These are phyloP conservation scores for Parotia lawesii DNA, from an alignment of 2,113 vertebrate species.

Conservation along the genomic window DNA sequence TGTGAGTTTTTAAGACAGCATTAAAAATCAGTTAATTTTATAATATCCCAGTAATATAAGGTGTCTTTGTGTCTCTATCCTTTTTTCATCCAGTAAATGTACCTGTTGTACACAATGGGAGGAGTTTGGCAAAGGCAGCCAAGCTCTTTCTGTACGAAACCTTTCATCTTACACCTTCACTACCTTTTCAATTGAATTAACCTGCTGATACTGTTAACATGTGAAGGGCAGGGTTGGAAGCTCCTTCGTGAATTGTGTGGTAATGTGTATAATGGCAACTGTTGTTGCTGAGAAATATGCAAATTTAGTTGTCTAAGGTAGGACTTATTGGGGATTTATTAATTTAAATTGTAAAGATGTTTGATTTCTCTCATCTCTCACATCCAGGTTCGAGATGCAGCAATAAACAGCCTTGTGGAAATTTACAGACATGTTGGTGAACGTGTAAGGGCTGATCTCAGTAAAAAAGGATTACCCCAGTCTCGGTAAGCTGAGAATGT, in stretches of 20 bases:
- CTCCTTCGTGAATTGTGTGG: neutral
- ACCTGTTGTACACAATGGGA: neutral
- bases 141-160: accelerated
- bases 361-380: slow-evolving; percentile 23
- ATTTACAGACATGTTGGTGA: slow-evolving; percentile 98
- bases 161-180: neutral
- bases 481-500: slow-evolving; percentile 80
- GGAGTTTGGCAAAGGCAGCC: neutral
- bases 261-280: neutral
- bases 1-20: neutral
- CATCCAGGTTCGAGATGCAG: slow-evolving; percentile 89
- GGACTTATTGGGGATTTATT: neutral
- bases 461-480: slow-evolving; percentile 96
- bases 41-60: neutral
- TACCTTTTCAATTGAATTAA: neutral
- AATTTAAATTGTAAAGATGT: neutral
- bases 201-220: neutral
- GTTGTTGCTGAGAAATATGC: neutral
- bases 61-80: accelerated
- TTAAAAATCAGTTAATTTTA: neutral
- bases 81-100: neutral
- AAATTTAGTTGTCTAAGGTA: neutral
- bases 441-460: slow-evolving; percentile 94
- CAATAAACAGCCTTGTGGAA: slow-evolving; percentile 95
- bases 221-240: neutral